phyloP scores from a whole-genome alignment of 2,888 invertebrate genomes.

The Ypsolopha sequella region DNA sequence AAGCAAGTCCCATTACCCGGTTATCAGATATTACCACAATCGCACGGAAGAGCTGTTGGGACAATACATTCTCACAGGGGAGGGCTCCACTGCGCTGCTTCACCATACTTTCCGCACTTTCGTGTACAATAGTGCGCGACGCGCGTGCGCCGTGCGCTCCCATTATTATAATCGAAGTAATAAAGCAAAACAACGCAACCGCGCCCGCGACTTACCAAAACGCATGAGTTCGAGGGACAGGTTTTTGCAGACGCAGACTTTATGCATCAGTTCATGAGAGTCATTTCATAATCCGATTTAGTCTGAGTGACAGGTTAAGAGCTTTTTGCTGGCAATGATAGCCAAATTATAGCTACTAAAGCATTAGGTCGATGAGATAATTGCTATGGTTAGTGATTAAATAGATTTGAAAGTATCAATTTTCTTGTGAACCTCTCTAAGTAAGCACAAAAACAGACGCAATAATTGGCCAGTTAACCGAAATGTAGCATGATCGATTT shows the following conservation, averaged over 20 bases:
- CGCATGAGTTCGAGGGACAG: background rate
- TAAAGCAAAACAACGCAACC: constrained; percentile 13
- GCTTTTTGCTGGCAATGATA: background rate
- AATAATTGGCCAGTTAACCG: too few relatives aligned
- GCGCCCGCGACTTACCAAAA: constrained; percentile 11
- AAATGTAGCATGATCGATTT: too few relatives aligned
- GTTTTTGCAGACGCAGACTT: constrained; percentile 23
- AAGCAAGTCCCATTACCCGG: constrained; percentile 6
- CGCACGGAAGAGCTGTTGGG: constrained; percentile 10
- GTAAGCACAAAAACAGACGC: too few relatives aligned
- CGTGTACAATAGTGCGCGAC: constrained; percentile 6
- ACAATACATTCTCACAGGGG: constrained; percentile 14
- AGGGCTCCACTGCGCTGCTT: background rate
- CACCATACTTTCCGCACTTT: constrained; percentile 11
- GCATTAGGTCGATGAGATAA: too few relatives aligned
- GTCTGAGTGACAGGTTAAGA: background rate
- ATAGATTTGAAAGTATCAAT: too few relatives aligned
- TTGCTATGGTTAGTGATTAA: too few relatives aligned
- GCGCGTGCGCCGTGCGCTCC: constrained; percentile 13
- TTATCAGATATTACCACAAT: constrained; percentile 12
- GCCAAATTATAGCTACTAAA: too few relatives aligned
- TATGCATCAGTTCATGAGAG: constrained; percentile 37
- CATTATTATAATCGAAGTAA: constrained; percentile 16
- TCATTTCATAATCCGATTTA: constrained; percentile 51
- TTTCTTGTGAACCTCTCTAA: too few relatives aligned